These are phyloP conservation scores for Cinara cedri DNA, from an alignment of 2,888 invertebrate species.

Conservation along the genomic window DNA sequence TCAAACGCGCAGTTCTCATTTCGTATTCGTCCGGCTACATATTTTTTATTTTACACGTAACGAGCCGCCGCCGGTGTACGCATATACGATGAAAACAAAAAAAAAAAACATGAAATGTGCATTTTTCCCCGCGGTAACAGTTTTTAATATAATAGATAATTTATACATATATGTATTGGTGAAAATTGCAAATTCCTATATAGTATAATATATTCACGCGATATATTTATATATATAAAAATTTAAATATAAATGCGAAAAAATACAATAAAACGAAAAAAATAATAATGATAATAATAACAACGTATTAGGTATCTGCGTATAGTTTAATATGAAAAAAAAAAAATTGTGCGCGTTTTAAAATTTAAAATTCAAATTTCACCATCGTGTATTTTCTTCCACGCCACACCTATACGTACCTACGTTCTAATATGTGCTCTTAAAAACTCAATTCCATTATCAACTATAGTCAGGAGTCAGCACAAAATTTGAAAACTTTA, in stretches of 20 bases:
- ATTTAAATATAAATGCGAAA: conserved; percentile 33
- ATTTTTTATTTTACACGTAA: neutral
- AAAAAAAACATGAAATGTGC: too few relatives aligned
- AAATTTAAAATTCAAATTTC: conserved; percentile 25
- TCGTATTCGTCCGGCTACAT: neutral
- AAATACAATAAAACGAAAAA: neutral
- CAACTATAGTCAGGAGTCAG: too few relatives aligned
- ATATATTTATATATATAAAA: neutral
- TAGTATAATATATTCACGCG: neutral
- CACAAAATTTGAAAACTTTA: too few relatives aligned
- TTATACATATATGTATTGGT: too few relatives aligned
- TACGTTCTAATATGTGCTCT: too few relatives aligned
- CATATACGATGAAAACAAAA: neutral
- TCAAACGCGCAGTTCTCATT: neutral
- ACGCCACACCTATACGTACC: too few relatives aligned
- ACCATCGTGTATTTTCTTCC: neutral
- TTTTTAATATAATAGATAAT: too few relatives aligned
- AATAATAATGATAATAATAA: neutral
- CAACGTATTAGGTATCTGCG: too few relatives aligned
- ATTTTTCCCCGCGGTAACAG: neutral
- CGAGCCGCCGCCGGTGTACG: neutral
- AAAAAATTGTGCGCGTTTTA: neutral
- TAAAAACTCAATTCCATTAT: too few relatives aligned
- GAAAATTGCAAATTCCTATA: conserved; percentile 4
- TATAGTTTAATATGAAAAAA: neutral